phyloP scores from a whole-genome alignment of 2,888 invertebrate species.

The Chalcosyrphus nemorum region DNA sequence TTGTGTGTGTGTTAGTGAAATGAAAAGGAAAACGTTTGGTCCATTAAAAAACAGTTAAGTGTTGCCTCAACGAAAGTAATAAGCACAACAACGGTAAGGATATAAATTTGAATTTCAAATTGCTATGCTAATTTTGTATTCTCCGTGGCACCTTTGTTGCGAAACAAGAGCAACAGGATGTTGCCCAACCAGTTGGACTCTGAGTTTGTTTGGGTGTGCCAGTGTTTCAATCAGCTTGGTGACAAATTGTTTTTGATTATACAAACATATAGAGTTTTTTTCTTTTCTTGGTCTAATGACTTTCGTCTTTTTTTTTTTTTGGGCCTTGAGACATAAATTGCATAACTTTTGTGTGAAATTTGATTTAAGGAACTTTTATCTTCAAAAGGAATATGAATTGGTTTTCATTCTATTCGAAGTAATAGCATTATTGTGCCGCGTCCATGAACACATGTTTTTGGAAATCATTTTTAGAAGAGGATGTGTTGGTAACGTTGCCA shows the following conservation, averaged over 20 bases:
- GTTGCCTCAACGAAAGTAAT: slow-evolving; percentile 21
- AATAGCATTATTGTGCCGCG: no score
- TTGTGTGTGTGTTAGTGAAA: neutral
- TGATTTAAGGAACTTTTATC: no score
- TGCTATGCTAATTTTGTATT: slow-evolving; percentile 42
- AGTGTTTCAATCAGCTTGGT: slow-evolving; percentile 43
- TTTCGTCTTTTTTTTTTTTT: neutral
- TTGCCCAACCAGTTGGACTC: slow-evolving; percentile 32
- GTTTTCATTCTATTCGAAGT: no score
- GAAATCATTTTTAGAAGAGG: no score
- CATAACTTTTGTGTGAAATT: neutral
- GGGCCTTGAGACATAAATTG: neutral
- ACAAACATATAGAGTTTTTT: neutral
- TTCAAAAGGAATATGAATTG: no score
- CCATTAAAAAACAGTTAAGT: slow-evolving; percentile 48
- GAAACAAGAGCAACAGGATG: slow-evolving; percentile 44
- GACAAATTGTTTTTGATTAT: slow-evolving; percentile 34
- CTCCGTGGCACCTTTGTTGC: slow-evolving; percentile 17
- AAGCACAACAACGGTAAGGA: slow-evolving; percentile 32
- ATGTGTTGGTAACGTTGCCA: no score
- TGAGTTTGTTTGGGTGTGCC: neutral
- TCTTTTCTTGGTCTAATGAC: slow-evolving; percentile 19
- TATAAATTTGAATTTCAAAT: slow-evolving; percentile 65
- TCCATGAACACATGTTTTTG: no score
- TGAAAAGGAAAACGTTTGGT: slow-evolving; percentile 26